Evolutionary conservation across 2,888 invertebrate species (phyloP), one percentile per base, ranked within the genome.

Genomic region (Trissoscelio sp.): DNA sequence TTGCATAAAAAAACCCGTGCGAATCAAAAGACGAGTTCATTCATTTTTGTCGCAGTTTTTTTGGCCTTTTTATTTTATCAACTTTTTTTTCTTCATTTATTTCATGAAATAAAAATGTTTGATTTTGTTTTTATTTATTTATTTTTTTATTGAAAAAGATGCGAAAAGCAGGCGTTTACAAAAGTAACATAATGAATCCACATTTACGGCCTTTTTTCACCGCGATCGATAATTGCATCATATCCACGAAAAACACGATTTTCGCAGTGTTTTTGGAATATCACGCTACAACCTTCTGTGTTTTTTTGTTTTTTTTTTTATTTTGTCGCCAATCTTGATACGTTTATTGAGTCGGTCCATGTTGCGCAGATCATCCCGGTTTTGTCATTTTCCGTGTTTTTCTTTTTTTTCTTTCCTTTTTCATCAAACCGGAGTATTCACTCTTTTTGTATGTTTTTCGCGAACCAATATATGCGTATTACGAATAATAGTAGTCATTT

Each of bases 1-100:
- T 73, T 74, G 83, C n/a, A 82, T 83, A 81, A 81, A 48, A 64
- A 69, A 58, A 60, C 24, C 48, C 57, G 70, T 78, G 78, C 62
- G 78, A 78, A 72, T 66, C 22, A 51, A 48, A 57, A 57, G 57
- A 11, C n/a, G n/a, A n/a, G n/a, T n/a, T n/a, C n/a, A n/a, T n/a
- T n/a, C n/a, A n/a, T n/a, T n/a, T n/a, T n/a, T n/a, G n/a, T n/a
- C n/a, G n/a, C n/a, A n/a, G n/a, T n/a, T n/a, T n/a, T n/a, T n/a
- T n/a, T n/a, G n/a, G n/a, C n/a, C n/a, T n/a, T n/a, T n/a, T n/a
- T n/a, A n/a, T n/a, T n/a, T n/a, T n/a, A n/a, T n/a, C n/a, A n/a
- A n/a, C n/a, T n/a, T n/a, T n/a, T n/a, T n/a, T n/a, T n/a, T n/a
- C n/a, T n/a, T n/a, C n/a, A n/a, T n/a, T n/a, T n/a, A n/a, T n/a